Evolutionary conservation across 1,140 invertebrate genomes (phyloP), one percentile per base, ranked within the genome.

Genomic region (Bilobella aurantiaca): DNA sequence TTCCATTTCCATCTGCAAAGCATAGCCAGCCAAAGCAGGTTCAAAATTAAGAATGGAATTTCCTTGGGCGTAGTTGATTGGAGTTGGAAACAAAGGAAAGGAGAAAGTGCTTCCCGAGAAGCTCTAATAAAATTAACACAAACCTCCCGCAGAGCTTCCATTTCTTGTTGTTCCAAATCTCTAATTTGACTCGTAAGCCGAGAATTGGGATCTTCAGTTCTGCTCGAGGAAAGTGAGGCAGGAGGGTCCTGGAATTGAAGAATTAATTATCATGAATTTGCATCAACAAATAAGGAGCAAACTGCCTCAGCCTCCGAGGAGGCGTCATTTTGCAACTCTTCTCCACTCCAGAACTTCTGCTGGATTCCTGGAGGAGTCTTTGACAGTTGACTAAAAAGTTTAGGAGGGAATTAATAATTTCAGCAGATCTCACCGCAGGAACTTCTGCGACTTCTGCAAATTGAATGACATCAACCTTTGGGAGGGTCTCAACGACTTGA

Each of bases 61-160:
- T n/a, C n/a, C n/a, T n/a, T n/a, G n/a, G n/a, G n/a, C n/a, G n/a
- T n/a, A n/a, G n/a, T n/a, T n/a, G n/a, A n/a, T n/a, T n/a, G n/a
- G n/a, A n/a, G n/a, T n/a, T n/a, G n/a, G n/a, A n/a, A n/a, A n/a
- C n/a, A n/a, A n/a, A n/a, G n/a, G n/a, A n/a, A n/a, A n/a, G n/a
- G n/a, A n/a, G n/a, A n/a, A n/a, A n/a, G n/a, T n/a, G n/a, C n/a
- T n/a, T n/a, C n/a, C n/a, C n/a, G n/a, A n/a, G n/a, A n/a, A n/a
- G n/a, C n/a, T n/a, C 29, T 14, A 47, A 58, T 42, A 58, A 47
- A n/a, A 42, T n/a, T n/a, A 59, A 2, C 30, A 29, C 66, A 65
- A 78, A 91, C 89, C 83, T 90, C 89, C 81, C 87, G 80, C 32
- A 87, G 81, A 25, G 89, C 85, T 77, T 93, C 89, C 75, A 89